Base-by-base conservation (phyloP, 2,797 vertebrate species). In the Lepus townsendii region DNA sequence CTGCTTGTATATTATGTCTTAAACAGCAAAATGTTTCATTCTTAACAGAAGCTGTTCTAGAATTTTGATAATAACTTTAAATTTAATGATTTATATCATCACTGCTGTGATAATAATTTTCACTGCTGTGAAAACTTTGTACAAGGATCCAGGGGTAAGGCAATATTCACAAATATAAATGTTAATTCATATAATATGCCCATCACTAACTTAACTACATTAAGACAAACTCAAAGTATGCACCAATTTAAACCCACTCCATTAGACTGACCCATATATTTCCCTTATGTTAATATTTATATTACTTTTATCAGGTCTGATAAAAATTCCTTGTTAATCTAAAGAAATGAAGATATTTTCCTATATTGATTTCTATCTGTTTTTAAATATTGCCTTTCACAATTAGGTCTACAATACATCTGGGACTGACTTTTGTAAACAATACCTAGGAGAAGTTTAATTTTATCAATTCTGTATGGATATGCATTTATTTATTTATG, bases 51-150 rank as follows among this genome's bases (percentile, higher is more conserved):
- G 27, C 19, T 91, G 24, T 42, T 63, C 13, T 62, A 89, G 20
- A 22, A 60, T 66, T 76, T 93, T 91, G 38, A 52, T 75, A 86
- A 85, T 50, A 7, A 76, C 12, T 84, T 90, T 63, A 35, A 79
- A 79, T 19, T 57, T 57, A 14, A 57, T 57, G 54, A 30, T 68
- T 83, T 87, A 68, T 82, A 7, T 5, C 83, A 4, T 78, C 65
- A 12, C 30, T 73, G 38, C 19, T 32, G 35, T 35, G 35, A 35
- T 35, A 35, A 35, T 35, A 35, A 35, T 35, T 35, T 35, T 35
- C 35, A 47, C 16, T 19, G 32, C 50, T 73, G 10, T 47, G 71
- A 75, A 82, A 24, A 82, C 26, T n/a, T 2, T 47, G 20, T 89
- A n/a, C 22, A 79, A 52, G 30, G 11, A 72, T 66, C 9, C 2